Evolutionary conservation across 2,113 vertebrate species (phyloP).

Genomic region (Ancistrus triradiatus): DNA sequence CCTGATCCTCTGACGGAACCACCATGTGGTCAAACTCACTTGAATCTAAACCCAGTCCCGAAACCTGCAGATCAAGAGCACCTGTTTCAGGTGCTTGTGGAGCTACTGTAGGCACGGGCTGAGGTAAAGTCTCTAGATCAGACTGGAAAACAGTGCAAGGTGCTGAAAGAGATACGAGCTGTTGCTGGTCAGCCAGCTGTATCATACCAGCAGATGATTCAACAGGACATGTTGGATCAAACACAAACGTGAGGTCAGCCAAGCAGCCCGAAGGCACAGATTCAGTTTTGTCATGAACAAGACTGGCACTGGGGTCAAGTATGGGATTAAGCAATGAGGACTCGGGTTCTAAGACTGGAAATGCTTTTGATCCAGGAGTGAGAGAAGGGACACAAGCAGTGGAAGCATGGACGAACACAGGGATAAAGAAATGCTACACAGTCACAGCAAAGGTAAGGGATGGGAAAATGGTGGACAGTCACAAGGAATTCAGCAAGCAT

Average conservation of each 20-base stretch:
- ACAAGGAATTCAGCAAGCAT: conserved; percentile 22
- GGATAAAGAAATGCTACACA: conserved; percentile 24
- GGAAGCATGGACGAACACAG: neutral
- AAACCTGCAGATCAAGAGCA: neutral
- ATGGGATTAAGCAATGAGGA: neutral
- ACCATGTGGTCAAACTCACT: neutral
- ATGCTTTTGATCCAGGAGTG: too few species aligned
- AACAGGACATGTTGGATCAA: neutral
- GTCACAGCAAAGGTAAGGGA: conserved; percentile 10
- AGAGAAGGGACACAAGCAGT: neutral
- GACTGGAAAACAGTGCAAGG: neutral
- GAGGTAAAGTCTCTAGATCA: neutral
- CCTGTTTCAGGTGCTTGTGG: neutral
- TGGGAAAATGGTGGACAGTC: conserved; percentile 19
- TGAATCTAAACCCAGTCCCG: neutral
- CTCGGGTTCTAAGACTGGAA: conserved; percentile 4
- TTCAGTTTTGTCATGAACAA: neutral
- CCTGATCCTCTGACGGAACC: neutral
- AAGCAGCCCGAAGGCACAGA: neutral
- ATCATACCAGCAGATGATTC: neutral
- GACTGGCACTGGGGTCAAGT: neutral
- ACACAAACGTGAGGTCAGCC: conserved; percentile 3
- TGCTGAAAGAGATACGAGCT: neutral
- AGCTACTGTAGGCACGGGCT: neutral
- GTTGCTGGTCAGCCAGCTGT: conserved; percentile 12